Conservation (phyloP, 2,113 vertebrate species). For the Xenus cinereus region DNA sequence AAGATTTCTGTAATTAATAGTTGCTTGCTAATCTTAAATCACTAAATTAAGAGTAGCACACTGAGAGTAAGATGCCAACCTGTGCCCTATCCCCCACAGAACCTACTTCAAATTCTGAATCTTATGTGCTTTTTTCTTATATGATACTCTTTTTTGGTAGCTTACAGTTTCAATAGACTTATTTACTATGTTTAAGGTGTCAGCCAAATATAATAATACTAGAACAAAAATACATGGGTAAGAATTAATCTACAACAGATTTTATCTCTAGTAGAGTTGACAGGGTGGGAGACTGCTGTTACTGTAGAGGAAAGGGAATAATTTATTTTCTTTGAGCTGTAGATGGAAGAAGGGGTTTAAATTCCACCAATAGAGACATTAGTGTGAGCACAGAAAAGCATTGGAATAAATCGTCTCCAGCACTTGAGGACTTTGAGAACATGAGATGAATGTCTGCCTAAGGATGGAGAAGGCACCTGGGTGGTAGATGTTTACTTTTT, state of each 20-base stretch:
- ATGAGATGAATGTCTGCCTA: background rate
- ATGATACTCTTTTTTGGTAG: background rate
- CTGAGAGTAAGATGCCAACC: background rate
- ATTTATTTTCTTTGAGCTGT: background rate
- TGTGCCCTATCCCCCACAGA: background rate
- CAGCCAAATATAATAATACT: background rate
- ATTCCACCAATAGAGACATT: background rate
- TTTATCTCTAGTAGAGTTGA: background rate
- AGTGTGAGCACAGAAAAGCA: background rate
- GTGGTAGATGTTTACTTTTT: background rate
- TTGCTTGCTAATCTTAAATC: background rate
- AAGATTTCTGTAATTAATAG: background rate
- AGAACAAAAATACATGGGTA: background rate
- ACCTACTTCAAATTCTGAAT: background rate
- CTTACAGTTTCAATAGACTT: background rate
- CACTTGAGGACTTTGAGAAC: background rate
- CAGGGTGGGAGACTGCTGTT: background rate
- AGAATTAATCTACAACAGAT: background rate
- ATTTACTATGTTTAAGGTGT: background rate
- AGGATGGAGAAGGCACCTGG: background rate
- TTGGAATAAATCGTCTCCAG: background rate
- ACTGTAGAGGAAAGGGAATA: background rate
- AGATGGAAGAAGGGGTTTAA: background rate
- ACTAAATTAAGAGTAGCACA: background rate
- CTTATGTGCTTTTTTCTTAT: background rate